Percentiles rank a stretch among this genome's conserved stretches.
These are phyloP conservation scores for Furcula furcula DNA, from an alignment of 2,888 invertebrate species.

Conservation along the genomic window DNA sequence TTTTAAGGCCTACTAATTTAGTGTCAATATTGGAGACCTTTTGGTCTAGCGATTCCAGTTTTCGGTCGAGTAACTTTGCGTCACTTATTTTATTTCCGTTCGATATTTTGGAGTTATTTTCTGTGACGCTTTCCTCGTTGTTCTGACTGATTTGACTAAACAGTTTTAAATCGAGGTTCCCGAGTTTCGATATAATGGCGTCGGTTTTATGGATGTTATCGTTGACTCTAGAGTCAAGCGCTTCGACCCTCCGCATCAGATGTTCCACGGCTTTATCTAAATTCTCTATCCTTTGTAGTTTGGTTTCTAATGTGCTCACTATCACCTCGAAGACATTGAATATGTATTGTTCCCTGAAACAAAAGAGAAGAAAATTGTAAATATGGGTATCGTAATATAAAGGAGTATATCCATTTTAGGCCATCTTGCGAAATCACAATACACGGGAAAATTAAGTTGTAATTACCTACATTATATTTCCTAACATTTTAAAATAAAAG, in stretches of 20 bases:
- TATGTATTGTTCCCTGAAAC: constrained; percentile 92
- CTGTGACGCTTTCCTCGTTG: constrained; percentile 58
- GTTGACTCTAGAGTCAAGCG: constrained; percentile 89
- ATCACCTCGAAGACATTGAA: constrained; percentile 95
- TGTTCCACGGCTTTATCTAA: constrained; percentile 94
- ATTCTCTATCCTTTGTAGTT: constrained; percentile 93
- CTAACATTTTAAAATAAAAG: too few relatives aligned
- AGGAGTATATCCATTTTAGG: too few relatives aligned
- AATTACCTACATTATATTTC: too few relatives aligned
- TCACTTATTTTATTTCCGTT: constrained; percentile 46
- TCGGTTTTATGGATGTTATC: constrained; percentile 94
- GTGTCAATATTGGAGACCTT: constrained; percentile 92
- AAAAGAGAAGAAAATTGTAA: constrained; percentile 53
- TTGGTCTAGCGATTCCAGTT: constrained; percentile 88
- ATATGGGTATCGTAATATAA: too few relatives aligned
- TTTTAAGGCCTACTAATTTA: constrained; percentile 89
- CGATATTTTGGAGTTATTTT: constrained; percentile 43
- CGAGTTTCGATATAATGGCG: constrained; percentile 88
- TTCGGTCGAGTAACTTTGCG: constrained; percentile 82
- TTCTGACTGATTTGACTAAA: constrained; percentile 80
- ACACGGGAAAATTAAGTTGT: too few relatives aligned
- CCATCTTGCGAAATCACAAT: too few relatives aligned
- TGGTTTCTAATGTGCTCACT: constrained; percentile 93
- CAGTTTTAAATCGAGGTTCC: constrained; percentile 88
- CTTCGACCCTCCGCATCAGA: constrained; percentile 92